Percentiles rank a stretch among this genome's conserved stretches.
Evolutionary conservation across 2,888 invertebrate genomes (phyloP).

Genomic region (Diaphora mendica): DNA sequence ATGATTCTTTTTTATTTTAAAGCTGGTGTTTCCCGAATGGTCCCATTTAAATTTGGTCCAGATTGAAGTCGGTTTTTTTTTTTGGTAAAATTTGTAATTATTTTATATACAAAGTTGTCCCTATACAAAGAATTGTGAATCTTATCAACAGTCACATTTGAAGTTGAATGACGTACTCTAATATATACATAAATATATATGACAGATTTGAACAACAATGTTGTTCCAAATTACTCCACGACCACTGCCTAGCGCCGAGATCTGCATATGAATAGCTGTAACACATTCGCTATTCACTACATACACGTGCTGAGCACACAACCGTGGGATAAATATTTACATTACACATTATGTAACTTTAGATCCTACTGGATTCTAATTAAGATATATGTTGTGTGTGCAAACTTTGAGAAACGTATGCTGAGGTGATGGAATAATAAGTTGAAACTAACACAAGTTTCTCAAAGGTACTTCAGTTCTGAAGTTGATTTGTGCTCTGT

Average conservation of each 20-base stretch:
- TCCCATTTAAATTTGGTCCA: no score
- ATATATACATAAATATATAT: not conserved
- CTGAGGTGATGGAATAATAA: constrained; percentile 3
- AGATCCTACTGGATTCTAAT: constrained; percentile 14
- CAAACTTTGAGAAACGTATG: constrained; percentile 17
- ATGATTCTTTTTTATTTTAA: no score
- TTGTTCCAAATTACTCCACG: constrained; percentile 7
- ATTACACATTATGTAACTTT: constrained; percentile 30
- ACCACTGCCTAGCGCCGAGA: constrained; percentile 13
- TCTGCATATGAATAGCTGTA: constrained; percentile 37
- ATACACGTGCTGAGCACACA: constrained; percentile 16
- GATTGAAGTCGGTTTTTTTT: no score
- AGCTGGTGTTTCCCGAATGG: no score
- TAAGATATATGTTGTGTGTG: constrained; percentile 11
- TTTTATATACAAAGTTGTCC: no score
- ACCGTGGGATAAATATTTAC: constrained; percentile 18
- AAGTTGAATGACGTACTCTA: not conserved
- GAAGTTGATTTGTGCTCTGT: not conserved
- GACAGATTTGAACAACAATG: not conserved
- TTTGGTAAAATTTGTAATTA: no score
- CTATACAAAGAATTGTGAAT: no score
- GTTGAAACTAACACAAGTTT: constrained; percentile 10
- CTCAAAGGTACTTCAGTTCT: not conserved
- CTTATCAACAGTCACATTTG: not conserved
- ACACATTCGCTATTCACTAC: constrained; percentile 7